A percentile compares a stretch with the other conserved stretches of the same genome.
These are phyloP conservation scores for Monopis laevigella DNA, from an alignment of 2,888 invertebrate genomes.

Conservation along the genomic window DNA sequence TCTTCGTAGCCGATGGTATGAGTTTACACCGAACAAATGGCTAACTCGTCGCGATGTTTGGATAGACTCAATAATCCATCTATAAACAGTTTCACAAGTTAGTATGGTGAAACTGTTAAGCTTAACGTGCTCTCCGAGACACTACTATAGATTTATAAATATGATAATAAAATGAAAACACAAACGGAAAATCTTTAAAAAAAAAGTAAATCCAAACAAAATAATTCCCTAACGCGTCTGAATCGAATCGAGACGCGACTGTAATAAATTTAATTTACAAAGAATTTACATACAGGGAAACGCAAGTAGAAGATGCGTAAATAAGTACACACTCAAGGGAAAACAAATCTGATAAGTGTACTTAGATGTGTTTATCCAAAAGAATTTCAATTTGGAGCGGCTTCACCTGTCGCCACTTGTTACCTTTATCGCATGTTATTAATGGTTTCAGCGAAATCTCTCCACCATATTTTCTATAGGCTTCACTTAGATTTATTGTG, in stretches of 20 bases:
- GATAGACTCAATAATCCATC: no score
- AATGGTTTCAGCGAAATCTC: slow-evolving; percentile 37
- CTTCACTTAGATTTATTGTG: no score
- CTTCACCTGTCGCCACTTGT: slow-evolving; percentile 42
- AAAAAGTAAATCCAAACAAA: no score
- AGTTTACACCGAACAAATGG: no score
- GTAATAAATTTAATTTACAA: slow-evolving; percentile 44
- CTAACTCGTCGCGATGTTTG: no score
- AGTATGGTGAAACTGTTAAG: no score
- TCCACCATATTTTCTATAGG: neutral
- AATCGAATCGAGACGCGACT: slow-evolving; percentile 10
- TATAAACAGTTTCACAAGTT: no score
- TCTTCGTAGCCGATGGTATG: no score
- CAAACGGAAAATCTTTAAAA: neutral
- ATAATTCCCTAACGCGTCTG: neutral
- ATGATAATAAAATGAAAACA: neutral
- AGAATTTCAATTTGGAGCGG: slow-evolving; percentile 47
- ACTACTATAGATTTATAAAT: neutral
- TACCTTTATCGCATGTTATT: slow-evolving; percentile 35
- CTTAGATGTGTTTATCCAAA: slow-evolving; percentile 44
- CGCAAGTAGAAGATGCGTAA: slow-evolving; percentile 18
- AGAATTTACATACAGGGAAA: slow-evolving; percentile 21
- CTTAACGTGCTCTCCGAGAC: no score
- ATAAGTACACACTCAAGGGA: slow-evolving; percentile 23
- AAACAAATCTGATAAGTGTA: slow-evolving; percentile 45